A percentile compares a stretch with the other conserved stretches of the same genome.
phyloP scores from a whole-genome alignment of 2,888 invertebrate genomes.

The Syrista parreyssii region DNA sequence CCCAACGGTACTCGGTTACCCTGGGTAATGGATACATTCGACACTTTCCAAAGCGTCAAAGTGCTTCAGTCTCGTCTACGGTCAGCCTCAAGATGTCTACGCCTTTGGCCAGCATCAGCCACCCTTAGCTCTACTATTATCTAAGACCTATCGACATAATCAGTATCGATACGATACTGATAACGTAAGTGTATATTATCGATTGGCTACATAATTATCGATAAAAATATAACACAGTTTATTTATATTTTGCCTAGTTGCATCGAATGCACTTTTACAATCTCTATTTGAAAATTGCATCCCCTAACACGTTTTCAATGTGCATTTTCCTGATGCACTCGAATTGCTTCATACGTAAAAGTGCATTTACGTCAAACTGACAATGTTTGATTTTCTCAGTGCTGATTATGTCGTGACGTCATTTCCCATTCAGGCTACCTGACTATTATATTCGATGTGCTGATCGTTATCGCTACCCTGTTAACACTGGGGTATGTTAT shows the following conservation, averaged over 20 bases:
- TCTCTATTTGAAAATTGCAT: no score
- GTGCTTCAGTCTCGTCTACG: not conserved
- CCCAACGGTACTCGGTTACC: conserved; percentile 14
- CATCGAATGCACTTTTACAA: no score
- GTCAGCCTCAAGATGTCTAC: not conserved
- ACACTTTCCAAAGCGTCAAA: not conserved
- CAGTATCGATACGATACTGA: not conserved
- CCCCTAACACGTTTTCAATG: no score
- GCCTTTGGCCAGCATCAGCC: not conserved
- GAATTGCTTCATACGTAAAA: no score
- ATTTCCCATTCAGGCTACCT: not conserved
- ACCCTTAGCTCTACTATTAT: not conserved
- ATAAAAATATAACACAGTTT: no score
- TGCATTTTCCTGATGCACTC: no score
- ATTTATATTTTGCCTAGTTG: no score
- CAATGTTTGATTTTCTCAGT: not conserved
- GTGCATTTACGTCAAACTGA: no score
- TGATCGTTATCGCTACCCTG: not conserved
- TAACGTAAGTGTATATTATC: not conserved
- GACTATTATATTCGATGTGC: not conserved
- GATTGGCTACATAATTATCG: no score
- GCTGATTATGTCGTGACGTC: not conserved
- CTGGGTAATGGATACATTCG: not conserved
- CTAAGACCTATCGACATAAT: not conserved
- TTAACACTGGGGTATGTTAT: not conserved